Percentiles rank a stretch among this genome's conserved stretches.
Evolutionary conservation across 2,797 vertebrate genomes (phyloP).

Genomic region (Vespertilio murinus): DNA sequence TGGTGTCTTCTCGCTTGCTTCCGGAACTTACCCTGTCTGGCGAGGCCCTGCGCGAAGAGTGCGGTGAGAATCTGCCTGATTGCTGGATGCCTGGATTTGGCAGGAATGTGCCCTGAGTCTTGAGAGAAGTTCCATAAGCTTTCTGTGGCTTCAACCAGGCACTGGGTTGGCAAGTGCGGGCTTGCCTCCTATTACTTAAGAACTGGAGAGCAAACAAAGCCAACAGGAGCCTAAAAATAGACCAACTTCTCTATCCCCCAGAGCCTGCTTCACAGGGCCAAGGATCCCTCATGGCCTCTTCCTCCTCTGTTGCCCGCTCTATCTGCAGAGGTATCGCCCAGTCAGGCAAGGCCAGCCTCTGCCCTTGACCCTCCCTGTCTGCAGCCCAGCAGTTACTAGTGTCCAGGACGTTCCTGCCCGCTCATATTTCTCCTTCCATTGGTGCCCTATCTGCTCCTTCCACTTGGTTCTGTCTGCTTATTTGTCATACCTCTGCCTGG

Average conservation of each 20-base stretch:
- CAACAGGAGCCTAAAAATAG: conserved; percentile 80
- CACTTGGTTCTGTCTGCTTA: background rate
- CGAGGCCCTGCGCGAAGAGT: background rate
- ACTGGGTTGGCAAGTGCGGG: conserved; percentile 65
- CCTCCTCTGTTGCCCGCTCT: background rate
- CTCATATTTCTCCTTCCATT: background rate
- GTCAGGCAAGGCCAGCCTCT: background rate
- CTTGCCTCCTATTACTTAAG: conserved; percentile 74
- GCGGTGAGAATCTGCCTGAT: background rate
- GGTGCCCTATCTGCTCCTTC: background rate
- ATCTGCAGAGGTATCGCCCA: background rate
- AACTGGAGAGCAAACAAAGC: conserved; percentile 50
- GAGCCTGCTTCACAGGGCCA: conserved; percentile 66
- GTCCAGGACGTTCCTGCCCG: background rate
- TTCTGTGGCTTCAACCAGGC: conserved; percentile 74
- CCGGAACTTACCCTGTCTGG: background rate
- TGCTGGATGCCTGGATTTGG: background rate
- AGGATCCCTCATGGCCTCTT: background rate
- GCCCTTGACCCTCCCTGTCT: background rate
- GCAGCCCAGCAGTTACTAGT: background rate
- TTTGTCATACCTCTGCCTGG: background rate
- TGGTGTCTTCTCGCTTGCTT: rapidly evolving
- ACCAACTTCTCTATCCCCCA: conserved; percentile 72
- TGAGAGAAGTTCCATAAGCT: conserved; percentile 72
- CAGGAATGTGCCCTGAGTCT: conserved; percentile 63